Conservation (phyloP, 2,797 vertebrate species). For the Artibeus jamaicensis region DNA sequence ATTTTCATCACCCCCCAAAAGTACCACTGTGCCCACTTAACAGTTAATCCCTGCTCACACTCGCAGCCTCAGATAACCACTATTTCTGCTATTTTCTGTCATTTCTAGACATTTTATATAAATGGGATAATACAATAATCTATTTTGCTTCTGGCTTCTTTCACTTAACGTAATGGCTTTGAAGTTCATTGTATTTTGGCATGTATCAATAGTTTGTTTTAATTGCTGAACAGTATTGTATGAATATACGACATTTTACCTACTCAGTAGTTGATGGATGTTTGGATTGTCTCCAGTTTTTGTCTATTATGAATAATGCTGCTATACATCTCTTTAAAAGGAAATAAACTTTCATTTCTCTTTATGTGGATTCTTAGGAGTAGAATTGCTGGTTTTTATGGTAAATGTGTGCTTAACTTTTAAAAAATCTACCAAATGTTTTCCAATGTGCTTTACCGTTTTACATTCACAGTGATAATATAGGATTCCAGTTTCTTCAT, state of each 20-base stretch:
- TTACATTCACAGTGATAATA: background rate
- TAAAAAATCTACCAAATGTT: background rate
- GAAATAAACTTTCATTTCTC: slow-evolving; percentile 1
- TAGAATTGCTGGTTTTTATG: slow-evolving; percentile 15
- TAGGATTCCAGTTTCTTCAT: background rate
- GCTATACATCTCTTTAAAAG: background rate
- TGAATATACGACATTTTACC: background rate
- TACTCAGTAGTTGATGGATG: background rate
- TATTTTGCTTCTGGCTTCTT: background rate
- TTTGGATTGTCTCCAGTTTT: slow-evolving; percentile 22
- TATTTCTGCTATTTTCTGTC: background rate
- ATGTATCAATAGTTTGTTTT: background rate
- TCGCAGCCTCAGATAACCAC: background rate
- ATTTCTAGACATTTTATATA: slow-evolving; percentile 41
- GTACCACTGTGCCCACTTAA: background rate
- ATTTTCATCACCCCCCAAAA: background rate
- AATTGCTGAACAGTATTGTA: background rate
- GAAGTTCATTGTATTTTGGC: slow-evolving; percentile 15
- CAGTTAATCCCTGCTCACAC: background rate
- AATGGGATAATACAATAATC: background rate
- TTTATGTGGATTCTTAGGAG: background rate
- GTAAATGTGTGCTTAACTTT: slow-evolving; percentile 17
- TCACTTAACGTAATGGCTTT: background rate
- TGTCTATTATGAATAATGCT: background rate
- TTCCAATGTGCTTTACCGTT: background rate